phyloP scores from a whole-genome alignment of 2,113 vertebrate species.

The Hiodon tergisus region DNA sequence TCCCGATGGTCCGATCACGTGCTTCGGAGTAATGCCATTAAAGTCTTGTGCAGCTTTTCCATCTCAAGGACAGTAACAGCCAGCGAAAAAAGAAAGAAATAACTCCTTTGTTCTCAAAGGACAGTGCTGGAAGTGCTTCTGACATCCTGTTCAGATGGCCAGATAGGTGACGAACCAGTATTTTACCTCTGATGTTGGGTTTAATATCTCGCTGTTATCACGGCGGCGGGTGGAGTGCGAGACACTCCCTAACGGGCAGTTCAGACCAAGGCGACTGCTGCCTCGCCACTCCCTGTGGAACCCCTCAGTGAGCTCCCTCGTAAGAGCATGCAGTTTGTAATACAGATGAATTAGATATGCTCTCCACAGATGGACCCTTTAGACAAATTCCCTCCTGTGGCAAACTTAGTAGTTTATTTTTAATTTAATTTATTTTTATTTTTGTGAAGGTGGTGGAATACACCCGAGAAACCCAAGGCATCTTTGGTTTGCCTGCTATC shows the following conservation, averaged over 20 bases:
- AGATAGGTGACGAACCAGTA: constrained; percentile 51
- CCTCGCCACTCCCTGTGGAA: constrained; percentile 31
- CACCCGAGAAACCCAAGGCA: constrained; percentile 35
- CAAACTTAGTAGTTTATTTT: too few relatives aligned
- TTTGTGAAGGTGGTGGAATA: constrained; percentile 45
- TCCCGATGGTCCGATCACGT: constrained; percentile 45
- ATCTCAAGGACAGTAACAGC: constrained; percentile 38
- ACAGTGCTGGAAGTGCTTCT: constrained; percentile 38
- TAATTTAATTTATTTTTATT: not conserved
- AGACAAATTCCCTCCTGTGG: not conserved
- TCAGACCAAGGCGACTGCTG: not conserved
- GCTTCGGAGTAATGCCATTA: constrained; percentile 21
- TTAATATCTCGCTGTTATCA: constrained; percentile 30
- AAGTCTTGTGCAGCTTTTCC: constrained; percentile 51
- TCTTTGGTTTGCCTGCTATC: constrained; percentile 55
- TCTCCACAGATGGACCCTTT: constrained; percentile 32
- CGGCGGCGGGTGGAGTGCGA: not conserved
- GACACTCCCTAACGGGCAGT: too few relatives aligned
- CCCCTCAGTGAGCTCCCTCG: not conserved
- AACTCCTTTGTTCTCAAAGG: constrained; percentile 40
- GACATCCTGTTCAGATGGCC: constrained; percentile 61
- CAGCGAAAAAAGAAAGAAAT: constrained; percentile 30
- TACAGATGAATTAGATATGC: constrained; percentile 50
- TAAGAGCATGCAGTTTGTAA: constrained; percentile 13
- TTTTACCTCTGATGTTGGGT: constrained; percentile 49